Conservation (phyloP, 2,888 invertebrate species). For the Agriopis leucophaearia region DNA sequence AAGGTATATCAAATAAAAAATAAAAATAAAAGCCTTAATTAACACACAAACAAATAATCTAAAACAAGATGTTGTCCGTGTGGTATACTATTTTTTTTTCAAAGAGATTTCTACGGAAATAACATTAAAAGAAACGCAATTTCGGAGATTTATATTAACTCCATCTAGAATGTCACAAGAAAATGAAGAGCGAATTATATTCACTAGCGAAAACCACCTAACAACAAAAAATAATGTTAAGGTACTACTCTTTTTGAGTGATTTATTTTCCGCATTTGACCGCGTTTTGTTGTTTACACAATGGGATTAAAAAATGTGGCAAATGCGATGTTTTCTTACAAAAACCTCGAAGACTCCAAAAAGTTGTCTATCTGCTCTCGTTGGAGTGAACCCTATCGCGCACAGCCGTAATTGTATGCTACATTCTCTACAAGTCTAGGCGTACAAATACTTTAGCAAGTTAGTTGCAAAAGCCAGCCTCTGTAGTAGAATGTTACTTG, state of each 20-base stretch:
- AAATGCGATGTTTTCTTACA: slow-evolving; percentile 32
- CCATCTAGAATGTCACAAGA: not conserved
- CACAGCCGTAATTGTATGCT: slow-evolving; percentile 28
- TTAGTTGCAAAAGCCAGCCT: slow-evolving; percentile 3
- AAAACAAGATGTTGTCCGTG: too few relatives aligned
- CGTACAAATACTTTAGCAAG: slow-evolving; percentile 9
- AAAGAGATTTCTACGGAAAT: too few relatives aligned
- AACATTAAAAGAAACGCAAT: not conserved
- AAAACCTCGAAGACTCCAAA: slow-evolving; percentile 35
- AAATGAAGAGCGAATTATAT: slow-evolving; percentile 1
- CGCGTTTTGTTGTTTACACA: slow-evolving; percentile 35
- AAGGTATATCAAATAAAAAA: too few relatives aligned
- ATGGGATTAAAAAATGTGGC: slow-evolving; percentile 28
- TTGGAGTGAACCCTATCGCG: slow-evolving; percentile 39
- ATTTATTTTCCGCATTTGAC: slow-evolving; percentile 36
- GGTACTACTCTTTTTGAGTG: slow-evolving; percentile 1
- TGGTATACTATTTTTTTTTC: too few relatives aligned
- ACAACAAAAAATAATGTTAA: slow-evolving; percentile 17
- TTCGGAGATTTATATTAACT: not conserved
- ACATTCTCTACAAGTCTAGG: slow-evolving; percentile 21
- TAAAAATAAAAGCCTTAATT: too few relatives aligned
- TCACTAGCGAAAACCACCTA: not conserved
- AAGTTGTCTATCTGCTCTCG: slow-evolving; percentile 15
- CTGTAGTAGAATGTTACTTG: slow-evolving; percentile 5
- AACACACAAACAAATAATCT: too few relatives aligned